These are phyloP conservation scores for Meta bourneti DNA, from an alignment of 2,888 invertebrate genomes.

Conservation along the genomic window DNA sequence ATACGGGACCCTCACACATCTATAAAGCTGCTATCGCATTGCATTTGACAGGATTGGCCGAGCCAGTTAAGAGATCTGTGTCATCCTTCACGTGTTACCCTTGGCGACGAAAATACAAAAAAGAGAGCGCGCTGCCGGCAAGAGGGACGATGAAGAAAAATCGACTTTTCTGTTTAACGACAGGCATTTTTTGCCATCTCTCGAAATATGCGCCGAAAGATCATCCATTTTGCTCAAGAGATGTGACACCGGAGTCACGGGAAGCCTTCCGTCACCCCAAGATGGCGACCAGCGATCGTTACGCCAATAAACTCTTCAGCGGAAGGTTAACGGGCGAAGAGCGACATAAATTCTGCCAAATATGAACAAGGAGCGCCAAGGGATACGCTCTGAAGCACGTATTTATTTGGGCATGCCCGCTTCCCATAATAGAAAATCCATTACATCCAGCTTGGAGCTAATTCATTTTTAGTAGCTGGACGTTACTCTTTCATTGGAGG, in stretches of 20 bases:
- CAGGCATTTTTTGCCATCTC: conserved; percentile 71
- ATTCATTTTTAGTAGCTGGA: not conserved
- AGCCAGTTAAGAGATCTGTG: conserved; percentile 54
- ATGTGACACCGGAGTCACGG: conserved; percentile 71
- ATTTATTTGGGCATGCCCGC: conserved; percentile 26
- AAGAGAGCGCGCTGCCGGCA: conserved; percentile 11
- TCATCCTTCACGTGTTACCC: conserved; percentile 62
- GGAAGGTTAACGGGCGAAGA: conserved; percentile 62
- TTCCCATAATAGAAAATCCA: conserved; percentile 4
- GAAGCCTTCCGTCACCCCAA: conserved; percentile 62
- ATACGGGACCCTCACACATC: conserved; percentile 43
- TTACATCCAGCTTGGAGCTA: not conserved
- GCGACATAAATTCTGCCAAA: conserved; percentile 65
- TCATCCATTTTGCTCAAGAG: conserved; percentile 75
- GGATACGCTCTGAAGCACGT: conserved; percentile 6
- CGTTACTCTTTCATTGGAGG: too few species aligned
- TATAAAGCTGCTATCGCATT: conserved; percentile 41
- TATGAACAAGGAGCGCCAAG: conserved; percentile 54
- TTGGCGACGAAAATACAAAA: conserved; percentile 46
- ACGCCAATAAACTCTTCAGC: conserved; percentile 69
- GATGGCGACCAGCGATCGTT: conserved; percentile 61
- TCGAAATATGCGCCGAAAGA: conserved; percentile 73
- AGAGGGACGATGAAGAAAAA: conserved; percentile 70
- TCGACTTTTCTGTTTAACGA: conserved; percentile 74
- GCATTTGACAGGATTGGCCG: conserved; percentile 38